Evolutionary conservation across 2,888 invertebrate species (phyloP), one percentile per base, ranked within the genome.

Genomic region (Mamestra brassicae): DNA sequence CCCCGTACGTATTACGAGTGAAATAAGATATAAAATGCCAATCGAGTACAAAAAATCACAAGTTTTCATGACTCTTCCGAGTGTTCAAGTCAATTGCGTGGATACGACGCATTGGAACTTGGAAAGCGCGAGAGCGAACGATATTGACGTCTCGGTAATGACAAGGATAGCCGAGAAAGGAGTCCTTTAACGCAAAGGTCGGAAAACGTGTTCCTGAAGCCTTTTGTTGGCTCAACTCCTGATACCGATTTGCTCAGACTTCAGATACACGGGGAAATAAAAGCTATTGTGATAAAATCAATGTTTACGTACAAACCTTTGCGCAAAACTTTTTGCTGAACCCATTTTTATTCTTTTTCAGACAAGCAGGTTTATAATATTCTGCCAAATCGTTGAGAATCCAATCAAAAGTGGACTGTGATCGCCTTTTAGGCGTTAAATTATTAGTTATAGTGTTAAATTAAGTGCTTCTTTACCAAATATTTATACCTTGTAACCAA

Each of bases 361-460:
- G 87, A 88, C 83, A 81, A 85, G 82, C 86, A 84, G 87, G 62
- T 72, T 71, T 83, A 69, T 76, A 84, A 69, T 72, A 71, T 81
- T 87, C 83, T 82, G 88, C 87, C 87, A 89, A 87, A 87, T 74
- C 72, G 77, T 86, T 68, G 62, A 81, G 78, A 81, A 83, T 80
- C 74, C 76, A 84, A 84, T 85, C 80, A 83, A 86, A 89, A 88
- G 79, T 86, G 89, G 85, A 94, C 93, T 95, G 95, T 95, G 95
- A 95, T 95, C 92, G 95, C 95, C 95, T 79, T 75, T 70, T 78
- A 78, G 95, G 95, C 95, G 94, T 95, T 94, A 95, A 94, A 89
- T 87, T 72, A 47, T 78, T 91, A 90, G 90, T 91, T 82, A 68
- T 81, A 81, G 78, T 82, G 90, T 90, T 88, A 89, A 75, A 84